Base-by-base conservation (phyloP, 2,797 vertebrate species). In the Synaphobranchus kaupii region DNA sequence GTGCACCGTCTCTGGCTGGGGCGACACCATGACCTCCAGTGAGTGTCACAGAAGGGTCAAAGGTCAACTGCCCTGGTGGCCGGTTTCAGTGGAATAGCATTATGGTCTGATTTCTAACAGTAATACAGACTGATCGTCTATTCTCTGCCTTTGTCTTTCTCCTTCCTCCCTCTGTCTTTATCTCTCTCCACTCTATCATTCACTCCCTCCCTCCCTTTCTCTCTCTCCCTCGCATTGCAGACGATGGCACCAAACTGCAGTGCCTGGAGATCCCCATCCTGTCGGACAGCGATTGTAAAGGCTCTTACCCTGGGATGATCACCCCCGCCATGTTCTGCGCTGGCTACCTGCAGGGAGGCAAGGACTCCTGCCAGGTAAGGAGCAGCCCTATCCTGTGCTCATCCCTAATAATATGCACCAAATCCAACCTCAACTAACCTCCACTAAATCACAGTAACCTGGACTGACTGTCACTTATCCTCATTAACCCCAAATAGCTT, bases 1-100 rank as follows among this genome's bases (percentile, higher is more conserved):
- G 84, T 97, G 95, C 87, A 31, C 96, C 92, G 95, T 97, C 92
- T 97, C 95, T 0, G 96, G 96, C 0, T 97, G 96, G 96, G 96
- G 96, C 48, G 97, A 97, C 93, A 96, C 89, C 9, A 66, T 92
- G 7, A 94, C 94, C 88, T 83, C n/a, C 6, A 2, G 94, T 94
- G 85, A 80, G 76, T 80, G 39, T 39, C 39, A 39, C 39, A 39
- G n/a, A n/a, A n/a, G n/a, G 39, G 39, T 50, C 50, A 50, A 50
- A 60, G 58, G 58, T n/a, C 60, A 66, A 22, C 60, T 4, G 60
- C 22, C 20, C 58, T 66, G 4, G 6, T 66, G 25, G 60, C 4
- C 22, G 25, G 60, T n/a, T 1, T 66, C 60, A 22, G 9, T 7
- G 66, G n/a, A 68, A 44, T 3, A 34, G 34, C 4, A 44, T 76